A percentile compares a stretch with the other conserved stretches of the same genome.
These are phyloP conservation scores for Drosophila navojoa DNA, from an alignment of 1,140 invertebrate genomes.

Conservation along the genomic window DNA sequence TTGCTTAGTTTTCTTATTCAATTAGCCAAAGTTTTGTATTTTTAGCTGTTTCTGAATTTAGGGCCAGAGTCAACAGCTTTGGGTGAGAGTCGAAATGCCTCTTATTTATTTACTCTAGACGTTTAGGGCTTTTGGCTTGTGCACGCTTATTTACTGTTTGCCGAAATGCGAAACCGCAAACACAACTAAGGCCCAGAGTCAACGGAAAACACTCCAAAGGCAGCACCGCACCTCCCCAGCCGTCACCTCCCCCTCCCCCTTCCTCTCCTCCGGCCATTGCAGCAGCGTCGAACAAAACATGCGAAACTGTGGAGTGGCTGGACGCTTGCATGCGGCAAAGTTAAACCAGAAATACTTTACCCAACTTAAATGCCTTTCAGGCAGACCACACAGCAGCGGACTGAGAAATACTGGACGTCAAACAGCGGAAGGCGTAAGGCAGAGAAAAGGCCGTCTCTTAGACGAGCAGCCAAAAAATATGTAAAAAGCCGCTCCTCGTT, in stretches of 20 bases:
- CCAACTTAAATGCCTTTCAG: conserved; percentile 59
- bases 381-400: conserved; percentile 27
- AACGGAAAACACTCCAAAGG: conserved; percentile 16
- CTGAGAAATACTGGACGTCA: not conserved
- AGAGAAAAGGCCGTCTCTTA: conserved; percentile 27
- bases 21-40: conserved; percentile 58
- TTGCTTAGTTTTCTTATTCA: conserved; percentile 62
- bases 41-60: conserved; percentile 21
- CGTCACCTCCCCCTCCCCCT: no score
- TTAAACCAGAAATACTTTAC: conserved; percentile 67
- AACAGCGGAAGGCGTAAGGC: conserved; percentile 35
- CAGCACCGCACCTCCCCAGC: not conserved
- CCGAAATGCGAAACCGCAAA: conserved; percentile 73
- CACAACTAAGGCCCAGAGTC: conserved; percentile 50
- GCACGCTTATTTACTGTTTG: conserved; percentile 72
- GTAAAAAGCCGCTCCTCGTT: conserved; percentile 27
- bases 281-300: conserved; percentile 38
- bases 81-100: conserved; percentile 23
- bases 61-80: conserved; percentile 40
- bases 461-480: conserved; percentile 33
- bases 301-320: conserved; percentile 30
- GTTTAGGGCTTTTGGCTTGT: conserved; percentile 44
- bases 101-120: conserved; percentile 70
- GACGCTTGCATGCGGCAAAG: conserved; percentile 49
- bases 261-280: not conserved